Evolutionary conservation across 2,113 vertebrate genomes (phyloP).

Genomic region (Petaurus breviceps): DNA sequence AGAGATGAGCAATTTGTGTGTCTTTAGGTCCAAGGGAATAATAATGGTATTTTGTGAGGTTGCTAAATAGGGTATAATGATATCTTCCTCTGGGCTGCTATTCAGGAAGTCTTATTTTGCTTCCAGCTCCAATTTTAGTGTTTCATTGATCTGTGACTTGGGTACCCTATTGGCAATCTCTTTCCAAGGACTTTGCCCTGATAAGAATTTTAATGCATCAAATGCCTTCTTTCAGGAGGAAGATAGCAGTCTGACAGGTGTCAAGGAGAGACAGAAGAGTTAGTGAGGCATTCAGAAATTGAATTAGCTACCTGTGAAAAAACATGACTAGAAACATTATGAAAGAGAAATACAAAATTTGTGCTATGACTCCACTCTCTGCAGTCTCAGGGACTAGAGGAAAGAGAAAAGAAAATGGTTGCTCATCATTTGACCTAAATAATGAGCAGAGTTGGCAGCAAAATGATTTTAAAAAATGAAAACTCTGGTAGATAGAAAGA

Average conservation of each 20-base stretch:
- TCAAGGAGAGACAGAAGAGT: conserved; percentile 50
- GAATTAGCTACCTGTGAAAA: conserved; percentile 64
- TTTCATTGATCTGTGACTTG: background rate
- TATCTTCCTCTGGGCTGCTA: background rate
- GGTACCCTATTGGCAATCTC: background rate
- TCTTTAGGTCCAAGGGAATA: background rate
- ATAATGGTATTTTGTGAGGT: background rate
- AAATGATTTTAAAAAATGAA: background rate
- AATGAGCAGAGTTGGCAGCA: background rate
- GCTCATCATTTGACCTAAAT: background rate
- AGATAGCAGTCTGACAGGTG: conserved; percentile 59
- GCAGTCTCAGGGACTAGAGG: background rate
- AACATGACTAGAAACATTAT: conserved; percentile 25
- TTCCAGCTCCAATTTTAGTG: conserved; percentile 15
- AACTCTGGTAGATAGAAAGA: background rate
- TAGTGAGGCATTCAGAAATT: conserved; percentile 58
- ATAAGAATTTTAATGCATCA: conserved; percentile 58
- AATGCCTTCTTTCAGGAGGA: conserved; percentile 15
- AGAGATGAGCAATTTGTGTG: background rate
- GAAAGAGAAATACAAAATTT: conserved; percentile 49
- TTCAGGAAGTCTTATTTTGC: background rate
- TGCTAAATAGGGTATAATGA: background rate
- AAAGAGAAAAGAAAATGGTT: background rate
- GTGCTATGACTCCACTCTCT: conserved; percentile 37
- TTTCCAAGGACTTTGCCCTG: conserved; percentile 61